Conservation (phyloP, 1,140 invertebrate species). For the Dufourea novaeangliae region DNA sequence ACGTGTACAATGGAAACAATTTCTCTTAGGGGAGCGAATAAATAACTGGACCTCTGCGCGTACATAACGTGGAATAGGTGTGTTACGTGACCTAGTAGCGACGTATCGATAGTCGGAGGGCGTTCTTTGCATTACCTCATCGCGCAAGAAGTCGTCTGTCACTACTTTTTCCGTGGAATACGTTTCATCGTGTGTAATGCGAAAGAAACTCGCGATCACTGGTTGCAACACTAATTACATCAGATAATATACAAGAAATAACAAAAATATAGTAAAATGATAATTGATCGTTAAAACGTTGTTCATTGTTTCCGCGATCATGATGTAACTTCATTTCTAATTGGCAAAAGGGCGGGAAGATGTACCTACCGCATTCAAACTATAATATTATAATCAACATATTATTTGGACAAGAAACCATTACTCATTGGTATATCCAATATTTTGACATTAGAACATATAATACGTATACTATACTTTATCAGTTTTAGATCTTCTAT, state of each 20-base stretch:
- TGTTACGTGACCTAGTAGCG: neutral
- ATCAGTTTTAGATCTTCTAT: too few relatives aligned
- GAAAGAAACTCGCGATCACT: neutral
- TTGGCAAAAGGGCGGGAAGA: too few relatives aligned
- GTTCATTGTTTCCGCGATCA: too few relatives aligned
- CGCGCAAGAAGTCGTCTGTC: neutral
- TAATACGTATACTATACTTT: too few relatives aligned
- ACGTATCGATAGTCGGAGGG: neutral
- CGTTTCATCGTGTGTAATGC: neutral
- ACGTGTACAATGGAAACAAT: neutral
- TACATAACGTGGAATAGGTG: neutral
- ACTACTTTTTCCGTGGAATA: neutral
- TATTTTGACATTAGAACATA: too few relatives aligned
- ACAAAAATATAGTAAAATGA: neutral
- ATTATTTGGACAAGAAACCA: too few relatives aligned
- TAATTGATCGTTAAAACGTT: too few relatives aligned
- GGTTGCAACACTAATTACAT: too few relatives aligned
- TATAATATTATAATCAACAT: too few relatives aligned
- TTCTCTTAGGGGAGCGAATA: constrained; percentile 3
- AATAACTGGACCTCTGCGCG: neutral
- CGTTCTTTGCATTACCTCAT: neutral
- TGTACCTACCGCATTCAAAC: too few relatives aligned
- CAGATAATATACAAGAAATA: neutral
- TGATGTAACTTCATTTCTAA: too few relatives aligned
- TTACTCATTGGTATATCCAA: too few relatives aligned